These are phyloP conservation scores for Neoniphon sammara DNA, from an alignment of 2,797 vertebrate species.

Conservation along the genomic window DNA sequence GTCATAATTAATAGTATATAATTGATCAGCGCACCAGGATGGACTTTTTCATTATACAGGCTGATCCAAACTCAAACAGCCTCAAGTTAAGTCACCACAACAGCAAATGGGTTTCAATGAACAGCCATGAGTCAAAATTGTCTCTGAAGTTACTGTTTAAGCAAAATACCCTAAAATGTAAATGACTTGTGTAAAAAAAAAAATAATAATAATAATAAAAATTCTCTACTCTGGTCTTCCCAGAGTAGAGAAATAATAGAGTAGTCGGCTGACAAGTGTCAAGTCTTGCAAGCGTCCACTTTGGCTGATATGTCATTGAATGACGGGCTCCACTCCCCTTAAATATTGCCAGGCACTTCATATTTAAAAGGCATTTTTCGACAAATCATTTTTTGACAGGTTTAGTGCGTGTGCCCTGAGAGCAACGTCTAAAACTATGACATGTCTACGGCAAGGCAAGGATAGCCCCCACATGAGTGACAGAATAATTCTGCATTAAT, in stretches of 20 bases:
- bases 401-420: slow-evolving; percentile 51
- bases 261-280: slow-evolving; percentile 64
- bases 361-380: slow-evolving; percentile 69
- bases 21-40: too few species aligned
- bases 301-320: slow-evolving; percentile 59
- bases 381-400: slow-evolving; percentile 68
- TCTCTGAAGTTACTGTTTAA: background rate
- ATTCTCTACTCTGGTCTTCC: slow-evolving; percentile 19
- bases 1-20: too few species aligned
- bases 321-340: slow-evolving; percentile 64
- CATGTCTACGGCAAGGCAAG: slow-evolving; percentile 51
- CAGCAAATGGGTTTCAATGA: too few species aligned
- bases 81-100: background rate
- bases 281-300: slow-evolving; percentile 53
- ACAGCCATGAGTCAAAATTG: too few species aligned
- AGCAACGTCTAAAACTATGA: slow-evolving; percentile 59
- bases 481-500: slow-evolving; percentile 74
- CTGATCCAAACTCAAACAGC: background rate
- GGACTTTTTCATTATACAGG: background rate
- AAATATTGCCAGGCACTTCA: slow-evolving; percentile 61
- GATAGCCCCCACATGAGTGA: slow-evolving; percentile 56
- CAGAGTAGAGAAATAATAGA: slow-evolving; percentile 53
- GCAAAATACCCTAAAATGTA: background rate
- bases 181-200: too few species aligned
- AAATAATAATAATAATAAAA: background rate